phyloP scores from a whole-genome alignment of 2,888 invertebrate species.

The Agonum fuliginosum region DNA sequence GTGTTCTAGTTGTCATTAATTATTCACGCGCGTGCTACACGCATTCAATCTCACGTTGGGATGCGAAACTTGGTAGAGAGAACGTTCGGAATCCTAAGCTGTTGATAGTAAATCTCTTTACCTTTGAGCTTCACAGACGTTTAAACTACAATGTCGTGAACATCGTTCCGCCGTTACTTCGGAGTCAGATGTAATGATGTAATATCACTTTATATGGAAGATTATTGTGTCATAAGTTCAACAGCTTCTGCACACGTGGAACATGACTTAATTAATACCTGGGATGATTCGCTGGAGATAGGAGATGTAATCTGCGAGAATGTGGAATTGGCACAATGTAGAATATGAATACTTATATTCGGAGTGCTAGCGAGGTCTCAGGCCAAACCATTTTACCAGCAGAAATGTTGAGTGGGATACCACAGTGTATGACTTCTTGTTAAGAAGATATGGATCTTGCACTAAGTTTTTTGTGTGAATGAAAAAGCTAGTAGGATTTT shows the following conservation, averaged over 20 bases:
- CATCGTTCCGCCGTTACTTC: too few relatives aligned
- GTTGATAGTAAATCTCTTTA: conserved; percentile 19
- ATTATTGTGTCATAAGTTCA: conserved; percentile 12
- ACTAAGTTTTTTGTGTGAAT: too few relatives aligned
- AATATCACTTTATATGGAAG: conserved; percentile 5
- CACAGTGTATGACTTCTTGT: too few relatives aligned
- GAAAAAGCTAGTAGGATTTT: too few relatives aligned
- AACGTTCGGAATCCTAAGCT: conserved; percentile 40
- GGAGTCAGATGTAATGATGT: conserved; percentile 13
- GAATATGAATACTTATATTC: not conserved
- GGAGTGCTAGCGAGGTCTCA: too few relatives aligned
- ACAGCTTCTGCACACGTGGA: not conserved
- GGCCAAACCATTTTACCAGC: too few relatives aligned
- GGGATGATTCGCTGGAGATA: not conserved
- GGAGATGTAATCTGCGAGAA: not conserved
- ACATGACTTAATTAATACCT: conserved; percentile 10
- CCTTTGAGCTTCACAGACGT: conserved; percentile 24
- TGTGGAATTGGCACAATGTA: not conserved
- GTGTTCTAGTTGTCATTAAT: conserved; percentile 32
- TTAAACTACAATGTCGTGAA: conserved; percentile 19
- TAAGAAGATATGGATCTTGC: too few relatives aligned
- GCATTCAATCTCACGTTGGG: conserved; percentile 25
- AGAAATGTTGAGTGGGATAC: too few relatives aligned
- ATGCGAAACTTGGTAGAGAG: conserved; percentile 30
- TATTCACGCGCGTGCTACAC: conserved; percentile 41